Percentiles rank a stretch among this genome's conserved stretches.
These are phyloP conservation scores for Meteorus colon DNA, from an alignment of 2,888 invertebrate species.

Conservation along the genomic window DNA sequence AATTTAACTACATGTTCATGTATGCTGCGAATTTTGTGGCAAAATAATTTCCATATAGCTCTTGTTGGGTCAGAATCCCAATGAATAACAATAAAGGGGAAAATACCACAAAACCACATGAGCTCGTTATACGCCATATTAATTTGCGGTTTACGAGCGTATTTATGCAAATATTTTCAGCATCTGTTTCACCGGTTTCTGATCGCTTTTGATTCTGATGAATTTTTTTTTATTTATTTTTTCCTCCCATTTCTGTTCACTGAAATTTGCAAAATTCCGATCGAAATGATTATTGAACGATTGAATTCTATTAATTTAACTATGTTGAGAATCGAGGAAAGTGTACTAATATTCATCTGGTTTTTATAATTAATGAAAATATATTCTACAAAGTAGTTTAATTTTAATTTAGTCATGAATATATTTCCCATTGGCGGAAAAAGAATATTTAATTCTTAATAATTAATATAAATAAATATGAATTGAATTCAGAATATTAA, in stretches of 20 bases:
- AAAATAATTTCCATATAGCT: slow-evolving; percentile 60
- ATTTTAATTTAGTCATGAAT: no score
- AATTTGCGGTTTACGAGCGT: slow-evolving; percentile 62
- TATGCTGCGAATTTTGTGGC: slow-evolving; percentile 41
- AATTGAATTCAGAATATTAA: no score
- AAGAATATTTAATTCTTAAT: no score
- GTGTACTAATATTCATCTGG: no score
- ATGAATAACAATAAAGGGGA: slow-evolving; percentile 60
- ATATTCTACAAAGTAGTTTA: no score
- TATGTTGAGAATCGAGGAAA: no score
- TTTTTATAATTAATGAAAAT: no score
- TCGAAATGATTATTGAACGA: no score
- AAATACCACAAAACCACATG: slow-evolving; percentile 47
- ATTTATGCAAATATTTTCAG: slow-evolving; percentile 66
- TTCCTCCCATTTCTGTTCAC: neutral
- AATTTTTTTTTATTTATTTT: neutral
- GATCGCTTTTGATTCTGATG: slow-evolving; percentile 28
- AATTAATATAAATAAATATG: no score
- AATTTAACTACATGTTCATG: slow-evolving; percentile 6
- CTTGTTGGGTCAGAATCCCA: slow-evolving; percentile 55
- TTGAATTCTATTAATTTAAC: no score
- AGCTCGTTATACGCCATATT: slow-evolving; percentile 59
- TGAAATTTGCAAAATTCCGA: no score
- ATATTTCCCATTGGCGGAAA: no score
- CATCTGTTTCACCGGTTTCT: slow-evolving; percentile 62